Evolutionary conservation across 2,888 invertebrate genomes (phyloP).

Genomic region (Clanis bilineata): DNA sequence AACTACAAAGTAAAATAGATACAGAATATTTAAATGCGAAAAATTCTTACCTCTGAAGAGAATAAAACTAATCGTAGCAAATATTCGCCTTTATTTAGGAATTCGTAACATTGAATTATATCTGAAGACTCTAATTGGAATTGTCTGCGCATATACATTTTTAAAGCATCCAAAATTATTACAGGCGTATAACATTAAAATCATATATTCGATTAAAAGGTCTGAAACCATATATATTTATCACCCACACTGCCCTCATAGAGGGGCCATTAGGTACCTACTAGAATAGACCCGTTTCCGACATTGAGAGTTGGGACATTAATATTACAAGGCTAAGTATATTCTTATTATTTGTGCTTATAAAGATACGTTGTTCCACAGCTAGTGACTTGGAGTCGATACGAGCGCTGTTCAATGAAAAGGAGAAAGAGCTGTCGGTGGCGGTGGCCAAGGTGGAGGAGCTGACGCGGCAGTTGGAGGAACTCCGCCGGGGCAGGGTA

Average conservation of each 20-base stretch:
- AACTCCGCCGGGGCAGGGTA: slow-evolving; percentile 87
- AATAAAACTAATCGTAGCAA: no score
- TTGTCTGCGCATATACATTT: no score
- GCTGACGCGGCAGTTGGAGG: slow-evolving; percentile 96
- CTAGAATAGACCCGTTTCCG: no score
- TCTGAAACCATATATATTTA: no score
- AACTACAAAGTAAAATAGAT: neutral
- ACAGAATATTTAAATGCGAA: neutral
- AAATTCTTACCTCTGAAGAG: neutral
- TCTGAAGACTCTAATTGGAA: neutral
- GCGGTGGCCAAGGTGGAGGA: slow-evolving; percentile 99
- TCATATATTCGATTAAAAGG: no score
- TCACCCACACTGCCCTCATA: no score
- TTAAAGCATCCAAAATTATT: no score
- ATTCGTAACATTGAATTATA: neutral
- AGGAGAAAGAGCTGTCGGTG: slow-evolving; percentile 97
- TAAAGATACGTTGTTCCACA: slow-evolving; percentile 60
- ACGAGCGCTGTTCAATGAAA: slow-evolving; percentile 97
- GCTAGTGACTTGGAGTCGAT: slow-evolving; percentile 98
- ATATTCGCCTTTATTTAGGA: neutral
- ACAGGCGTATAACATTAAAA: no score
- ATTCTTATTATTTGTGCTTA: no score
- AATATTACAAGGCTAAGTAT: no score
- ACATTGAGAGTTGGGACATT: no score
- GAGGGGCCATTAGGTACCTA: no score